Evolutionary conservation across 2,797 vertebrate species (phyloP).

Genomic region (Myotis vivesi): DNA sequence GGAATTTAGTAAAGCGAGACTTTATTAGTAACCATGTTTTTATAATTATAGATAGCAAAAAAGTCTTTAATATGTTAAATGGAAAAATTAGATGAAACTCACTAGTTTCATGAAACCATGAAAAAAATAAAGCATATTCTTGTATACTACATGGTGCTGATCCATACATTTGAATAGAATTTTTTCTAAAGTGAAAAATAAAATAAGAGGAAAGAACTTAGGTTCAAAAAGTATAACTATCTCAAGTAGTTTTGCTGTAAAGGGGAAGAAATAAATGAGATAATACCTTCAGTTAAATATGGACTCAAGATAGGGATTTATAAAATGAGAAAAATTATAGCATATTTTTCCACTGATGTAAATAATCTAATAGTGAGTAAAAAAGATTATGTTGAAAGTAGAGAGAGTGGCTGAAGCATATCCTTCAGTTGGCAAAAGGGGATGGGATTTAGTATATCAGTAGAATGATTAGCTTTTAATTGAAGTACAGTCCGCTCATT

Average conservation of each 20-base stretch:
- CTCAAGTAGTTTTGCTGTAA: neutral
- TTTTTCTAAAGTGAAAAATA: neutral
- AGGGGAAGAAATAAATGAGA: neutral
- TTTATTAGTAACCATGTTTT: neutral
- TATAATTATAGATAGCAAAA: neutral
- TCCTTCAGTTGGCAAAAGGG: neutral
- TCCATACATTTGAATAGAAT: neutral
- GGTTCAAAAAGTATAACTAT: neutral
- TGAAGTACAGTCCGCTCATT: neutral
- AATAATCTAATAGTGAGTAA: neutral
- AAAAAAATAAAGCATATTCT: neutral
- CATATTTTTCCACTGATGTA: neutral
- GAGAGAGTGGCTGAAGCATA: neutral
- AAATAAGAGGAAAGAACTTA: neutral
- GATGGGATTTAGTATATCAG: neutral
- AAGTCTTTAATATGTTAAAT: neutral
- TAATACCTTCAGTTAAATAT: neutral
- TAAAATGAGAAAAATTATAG: neutral
- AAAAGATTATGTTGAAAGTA: constrained; percentile 36
- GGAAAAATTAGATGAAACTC: neutral
- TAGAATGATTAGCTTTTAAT: neutral
- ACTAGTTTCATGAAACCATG: neutral
- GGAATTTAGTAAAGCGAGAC: neutral
- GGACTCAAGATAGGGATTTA: neutral
- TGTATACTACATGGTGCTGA: neutral